Evolutionary conservation across 2,113 vertebrate genomes (phyloP), one percentile per base, ranked within the genome.

Genomic region (Lagopus leucura): DNA sequence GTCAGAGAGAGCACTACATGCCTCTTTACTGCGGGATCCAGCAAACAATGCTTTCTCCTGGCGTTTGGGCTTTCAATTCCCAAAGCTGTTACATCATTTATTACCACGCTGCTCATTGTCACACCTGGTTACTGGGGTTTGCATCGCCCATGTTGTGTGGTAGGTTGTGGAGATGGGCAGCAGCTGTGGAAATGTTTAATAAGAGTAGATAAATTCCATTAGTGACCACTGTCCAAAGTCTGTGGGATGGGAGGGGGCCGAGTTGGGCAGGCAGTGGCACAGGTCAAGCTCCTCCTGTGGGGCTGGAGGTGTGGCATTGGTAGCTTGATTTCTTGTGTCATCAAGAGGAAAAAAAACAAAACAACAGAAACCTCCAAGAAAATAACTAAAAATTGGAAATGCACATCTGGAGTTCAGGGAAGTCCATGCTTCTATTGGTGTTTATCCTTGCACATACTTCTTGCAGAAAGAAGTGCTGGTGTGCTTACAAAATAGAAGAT

Each of bases 141-240:
- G 32, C 4, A 11, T 34, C 89, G 75, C 60, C 81, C 13, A 36
- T 3, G 4, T 36, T 4, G 19, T 17, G 42, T 30, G 66, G 45
- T 57, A 50, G 9, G 1, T 27, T 38, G 11, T 27, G 66, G 65
- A 18, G 63, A 66, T 57, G 1, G n/a, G 10, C 66, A 34, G 4
- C 1, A 19, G 15, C 85, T 82, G 71, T 55, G 81, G 77, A 77
- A 38, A 52, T n/a, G 45, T 22, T 47, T 5, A 67, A 38, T 47
- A 28, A 47, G 24, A 3, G 5, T 50, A 43, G 69, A 42, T 58
- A 73, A 74, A 66, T 21, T 4, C 30, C 32, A 16, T 2, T 21
- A 6, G 4, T 61, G 52, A 60, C 2, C 1, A 1, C 10, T 3
- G 22, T n/a, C 27, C 28, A 18, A 4, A 32, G 63, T 3, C 24